Evolutionary conservation across 2,113 vertebrate genomes (phyloP), one percentile per base, ranked within the genome.

Genomic region (Chionis minor): DNA sequence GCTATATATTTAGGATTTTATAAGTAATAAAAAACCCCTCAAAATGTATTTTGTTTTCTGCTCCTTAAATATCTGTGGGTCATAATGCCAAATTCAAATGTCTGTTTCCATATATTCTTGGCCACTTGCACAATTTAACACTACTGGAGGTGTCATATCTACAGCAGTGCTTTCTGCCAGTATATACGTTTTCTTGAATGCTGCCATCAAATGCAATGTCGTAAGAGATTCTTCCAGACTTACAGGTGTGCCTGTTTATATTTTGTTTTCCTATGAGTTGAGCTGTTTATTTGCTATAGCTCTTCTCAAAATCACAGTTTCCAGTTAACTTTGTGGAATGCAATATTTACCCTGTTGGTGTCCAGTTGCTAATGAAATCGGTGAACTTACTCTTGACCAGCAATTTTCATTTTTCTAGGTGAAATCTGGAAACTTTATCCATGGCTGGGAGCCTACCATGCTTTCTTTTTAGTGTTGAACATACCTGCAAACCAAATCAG

Each of bases 111-210:
- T 78, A 11, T 65, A 14, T 82, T 78, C 8, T 54, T 89, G 58
- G 26, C 49, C n/a, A 20, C 12, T 59, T 74, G n/a, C 30, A 67
- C 55, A 54, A 67, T 65, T 67, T 54, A 65, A 49, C 1, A 3
- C 21, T 79, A 1, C 40, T 0, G 0, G 38, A 24, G 17, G 7
- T 67, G 24, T 65, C 32, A 55, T 75, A 51, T 4, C 13, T 55
- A 14, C n/a, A 67, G 18, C 28, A 63, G 10, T 8, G 1, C 44
- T 91, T 79, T 75, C 33, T 92, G 51, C 38, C 83, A 75, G 19
- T 67, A 49, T 19, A 33, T 54, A 58, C 18, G 30, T 8, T 75
- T 67, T 72, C 42, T 59, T 94, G 35, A 86, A 80, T 54, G 19
- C n/a, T 88, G 20, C 61, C 23, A 30, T 90, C 30, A 81, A 90